Base-by-base conservation (phyloP, 2,888 invertebrate species). In the Clanis bilineata region DNA sequence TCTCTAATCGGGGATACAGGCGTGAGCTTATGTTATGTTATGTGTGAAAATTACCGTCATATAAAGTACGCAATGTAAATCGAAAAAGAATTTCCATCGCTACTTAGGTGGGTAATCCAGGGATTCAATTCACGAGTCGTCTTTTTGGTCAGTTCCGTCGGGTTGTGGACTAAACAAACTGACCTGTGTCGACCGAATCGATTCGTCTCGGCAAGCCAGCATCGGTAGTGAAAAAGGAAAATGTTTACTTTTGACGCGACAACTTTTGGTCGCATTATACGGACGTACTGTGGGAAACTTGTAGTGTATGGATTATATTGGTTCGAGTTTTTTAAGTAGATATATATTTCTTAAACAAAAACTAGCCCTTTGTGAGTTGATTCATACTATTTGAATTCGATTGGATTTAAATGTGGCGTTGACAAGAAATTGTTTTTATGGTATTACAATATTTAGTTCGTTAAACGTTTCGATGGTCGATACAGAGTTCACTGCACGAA, bases 81-180 rank as follows among this genome's bases (percentile, higher is more conserved):
- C 9, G 5, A 15, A 22, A 18, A 6, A 15, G 10, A 10, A 15
- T 23, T 15, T 36, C 4, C 10, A 9, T 38, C 12, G 0, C 54
- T 38, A 60, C 56, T 62, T 60, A 58, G 7, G 12, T 56, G 59
- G 36, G 15, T 44, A 45, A 44, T 38, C 25, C 38, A 67, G 76
- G 80, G 85, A 86, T 87, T 86, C 83, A 88, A 87, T 90, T 80
- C 86, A 82, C 80, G 81, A 86, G 72, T 90, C 73, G 70, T 89
- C 88, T 85, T 91, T 91, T 91, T 92, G 82, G 83, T 32, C 66
- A 72, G 85, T 77, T 84, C 82, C 82, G 87, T 82, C 75, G 79
- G 83, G 79, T 77, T 79, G 45, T 44, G 81, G 69, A 76, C 80
- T 91, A 90, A 91, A 89, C 88, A 90, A 91, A 91, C 88, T 83